Conservation (phyloP, 1,140 invertebrate genomes). For the Atopsyche davidsoni region DNA sequence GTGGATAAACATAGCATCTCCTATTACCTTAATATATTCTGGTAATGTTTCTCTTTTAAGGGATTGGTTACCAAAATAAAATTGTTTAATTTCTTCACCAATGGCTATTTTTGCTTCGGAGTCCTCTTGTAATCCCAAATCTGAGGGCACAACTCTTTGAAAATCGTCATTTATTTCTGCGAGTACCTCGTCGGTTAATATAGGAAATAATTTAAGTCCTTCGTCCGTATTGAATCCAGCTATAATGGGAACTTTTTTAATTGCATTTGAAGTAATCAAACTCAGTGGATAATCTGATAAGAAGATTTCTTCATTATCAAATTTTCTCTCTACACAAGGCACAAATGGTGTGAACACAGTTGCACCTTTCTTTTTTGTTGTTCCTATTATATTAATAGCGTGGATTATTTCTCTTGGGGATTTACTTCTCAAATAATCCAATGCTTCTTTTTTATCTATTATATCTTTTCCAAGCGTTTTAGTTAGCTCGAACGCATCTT, state of each 20-base stretch:
- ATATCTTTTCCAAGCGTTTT: background rate
- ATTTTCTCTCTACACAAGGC: constrained; percentile 1
- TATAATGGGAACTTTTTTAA: constrained; percentile 12
- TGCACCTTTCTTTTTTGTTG: background rate
- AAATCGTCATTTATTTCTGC: constrained; percentile 12
- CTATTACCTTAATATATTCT: constrained; percentile 6
- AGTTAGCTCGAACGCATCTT: background rate
- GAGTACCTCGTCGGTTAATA: background rate
- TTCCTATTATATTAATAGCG: background rate
- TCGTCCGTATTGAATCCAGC: constrained; percentile 11
- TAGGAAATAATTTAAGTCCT: constrained; percentile 7
- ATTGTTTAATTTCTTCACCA: constrained; percentile 7
- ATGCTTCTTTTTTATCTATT: background rate
- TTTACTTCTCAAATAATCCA: background rate
- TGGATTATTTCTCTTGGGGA: background rate
- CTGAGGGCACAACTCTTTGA: constrained; percentile 10
- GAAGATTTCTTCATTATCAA: background rate
- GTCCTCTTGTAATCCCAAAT: constrained; percentile 8
- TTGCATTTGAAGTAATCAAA: background rate
- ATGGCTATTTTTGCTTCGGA: constrained; percentile 3
- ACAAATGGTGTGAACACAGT: constrained; percentile 1
- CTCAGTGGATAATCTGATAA: background rate
- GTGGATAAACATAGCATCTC: constrained; percentile 11
- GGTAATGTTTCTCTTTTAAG: constrained; percentile 8
- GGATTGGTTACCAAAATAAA: constrained; percentile 8